Conservation (phyloP, 2,113 vertebrate genomes). For the Oriolus oriolus region DNA sequence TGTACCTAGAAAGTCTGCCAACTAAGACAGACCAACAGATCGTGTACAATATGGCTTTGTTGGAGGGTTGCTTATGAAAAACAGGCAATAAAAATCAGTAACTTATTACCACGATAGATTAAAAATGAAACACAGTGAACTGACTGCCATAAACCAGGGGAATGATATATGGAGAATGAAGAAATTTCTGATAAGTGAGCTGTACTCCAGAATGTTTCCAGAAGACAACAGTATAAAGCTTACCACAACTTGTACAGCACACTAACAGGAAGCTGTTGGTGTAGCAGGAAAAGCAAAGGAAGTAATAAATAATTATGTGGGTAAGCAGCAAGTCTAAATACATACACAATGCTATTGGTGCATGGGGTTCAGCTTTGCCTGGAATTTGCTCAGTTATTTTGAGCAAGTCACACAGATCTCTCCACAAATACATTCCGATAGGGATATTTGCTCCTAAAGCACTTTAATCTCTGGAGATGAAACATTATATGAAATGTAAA, state of each 20-base stretch:
- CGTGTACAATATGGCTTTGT: not conserved
- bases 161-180: not conserved
- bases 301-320: not conserved
- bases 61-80: not conserved
- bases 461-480: not conserved
- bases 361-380: not conserved
- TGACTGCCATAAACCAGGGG: not conserved
- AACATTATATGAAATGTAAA: not conserved
- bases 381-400: not conserved
- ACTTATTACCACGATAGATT: conserved; percentile 17
- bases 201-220: not conserved
- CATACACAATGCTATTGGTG: not conserved
- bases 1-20: not conserved
- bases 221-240: not conserved
- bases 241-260: not conserved
- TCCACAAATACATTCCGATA: not conserved
- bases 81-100: conserved; percentile 24
- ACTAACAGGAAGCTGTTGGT: not conserved
- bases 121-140: conserved; percentile 5
- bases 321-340: not conserved
- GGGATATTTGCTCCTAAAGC: not conserved
- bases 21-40: not conserved
- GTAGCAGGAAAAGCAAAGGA: not conserved
- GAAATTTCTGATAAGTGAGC: not conserved
- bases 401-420: not conserved